Percentiles rank a stretch among this genome's conserved stretches.
Conservation (phyloP, 2,888 invertebrate genomes). For the Deladenus siricidicola region DNA sequence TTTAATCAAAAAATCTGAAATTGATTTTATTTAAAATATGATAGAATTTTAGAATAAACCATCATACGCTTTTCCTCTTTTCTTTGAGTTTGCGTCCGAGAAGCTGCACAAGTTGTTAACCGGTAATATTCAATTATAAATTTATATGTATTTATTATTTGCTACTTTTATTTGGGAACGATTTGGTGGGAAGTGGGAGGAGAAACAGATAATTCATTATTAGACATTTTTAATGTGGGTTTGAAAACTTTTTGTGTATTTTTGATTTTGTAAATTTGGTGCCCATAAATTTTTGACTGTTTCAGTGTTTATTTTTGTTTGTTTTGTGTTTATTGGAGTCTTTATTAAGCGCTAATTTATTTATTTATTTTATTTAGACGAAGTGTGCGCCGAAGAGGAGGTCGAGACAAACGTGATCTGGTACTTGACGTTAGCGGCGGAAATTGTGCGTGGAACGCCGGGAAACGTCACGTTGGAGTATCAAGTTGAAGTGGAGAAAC, state of each 20-base stretch:
- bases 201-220: too few relatives aligned
- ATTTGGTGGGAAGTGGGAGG: too few relatives aligned
- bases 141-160: too few relatives aligned
- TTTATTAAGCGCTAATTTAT: conserved; percentile 27
- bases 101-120: conserved; percentile 22
- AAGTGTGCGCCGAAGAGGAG: conserved; percentile 39
- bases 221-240: too few relatives aligned
- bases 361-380: conserved; percentile 22
- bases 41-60: conserved; percentile 27
- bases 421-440: conserved; percentile 43
- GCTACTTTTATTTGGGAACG: too few relatives aligned
- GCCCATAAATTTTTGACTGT: too few relatives aligned
- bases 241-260: too few relatives aligned
- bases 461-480: conserved; percentile 23
- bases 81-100: conserved; percentile 37
- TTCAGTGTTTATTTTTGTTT: too few relatives aligned
- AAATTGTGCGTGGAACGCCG: conserved; percentile 62
- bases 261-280: too few relatives aligned
- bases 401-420: conserved; percentile 43
- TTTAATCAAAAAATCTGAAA: too few relatives aligned
- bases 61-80: conserved; percentile 36
- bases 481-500: conserved; percentile 62
- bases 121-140: too few relatives aligned
- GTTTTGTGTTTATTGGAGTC: too few relatives aligned
- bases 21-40: neutral